These are phyloP conservation scores for Diorhabda elongata DNA, from an alignment of 1,140 invertebrate species.

Conservation along the genomic window DNA sequence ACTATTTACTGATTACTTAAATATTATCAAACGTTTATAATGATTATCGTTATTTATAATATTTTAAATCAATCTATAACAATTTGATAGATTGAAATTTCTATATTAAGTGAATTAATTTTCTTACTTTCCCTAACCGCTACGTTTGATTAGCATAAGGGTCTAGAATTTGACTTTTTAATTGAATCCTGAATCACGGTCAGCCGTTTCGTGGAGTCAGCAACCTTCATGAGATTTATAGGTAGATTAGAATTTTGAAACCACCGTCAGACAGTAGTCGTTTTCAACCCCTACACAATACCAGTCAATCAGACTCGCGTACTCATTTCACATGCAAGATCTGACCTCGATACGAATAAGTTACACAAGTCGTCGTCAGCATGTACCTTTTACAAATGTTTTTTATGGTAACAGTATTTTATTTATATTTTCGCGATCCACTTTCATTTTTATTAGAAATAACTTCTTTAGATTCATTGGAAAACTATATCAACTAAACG, in stretches of 20 bases:
- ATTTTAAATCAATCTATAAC: too few relatives aligned
- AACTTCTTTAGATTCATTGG: too few relatives aligned
- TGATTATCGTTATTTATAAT: too few relatives aligned
- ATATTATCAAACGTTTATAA: too few relatives aligned
- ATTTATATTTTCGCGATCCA: not conserved
- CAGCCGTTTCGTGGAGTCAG: not conserved
- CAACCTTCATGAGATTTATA: not conserved
- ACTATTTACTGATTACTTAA: too few relatives aligned
- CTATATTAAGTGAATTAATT: too few relatives aligned
- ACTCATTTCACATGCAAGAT: conserved; percentile 7
- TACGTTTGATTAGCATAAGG: not conserved
- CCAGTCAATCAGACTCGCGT: not conserved
- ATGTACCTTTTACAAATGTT: not conserved
- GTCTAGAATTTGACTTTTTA: not conserved
- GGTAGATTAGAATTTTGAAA: not conserved
- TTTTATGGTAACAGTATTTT: not conserved
- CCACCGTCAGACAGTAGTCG: not conserved
- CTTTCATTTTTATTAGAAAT: too few relatives aligned
- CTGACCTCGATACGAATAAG: conserved; percentile 5
- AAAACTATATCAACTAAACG: too few relatives aligned
- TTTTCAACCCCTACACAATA: not conserved
- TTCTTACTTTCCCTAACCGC: too few relatives aligned
- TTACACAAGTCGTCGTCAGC: conserved; percentile 6
- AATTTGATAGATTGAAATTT: too few relatives aligned
- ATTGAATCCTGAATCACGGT: not conserved